These are phyloP conservation scores for Pediacus dermestoides DNA, from an alignment of 2,888 invertebrate genomes.

Conservation along the genomic window DNA sequence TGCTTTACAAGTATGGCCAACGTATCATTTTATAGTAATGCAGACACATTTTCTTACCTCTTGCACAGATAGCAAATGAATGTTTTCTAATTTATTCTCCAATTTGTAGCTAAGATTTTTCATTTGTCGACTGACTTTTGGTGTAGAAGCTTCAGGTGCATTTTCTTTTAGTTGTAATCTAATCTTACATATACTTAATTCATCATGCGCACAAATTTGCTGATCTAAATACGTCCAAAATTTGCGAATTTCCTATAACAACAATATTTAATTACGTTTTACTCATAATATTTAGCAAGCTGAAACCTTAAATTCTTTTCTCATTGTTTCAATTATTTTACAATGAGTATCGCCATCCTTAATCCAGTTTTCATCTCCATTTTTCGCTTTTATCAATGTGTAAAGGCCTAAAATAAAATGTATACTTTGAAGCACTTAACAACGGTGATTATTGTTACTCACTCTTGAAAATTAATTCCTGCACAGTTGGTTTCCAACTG, in stretches of 20 bases:
- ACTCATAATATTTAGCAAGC: constrained; percentile 5
- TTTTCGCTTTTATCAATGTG: constrained; percentile 46
- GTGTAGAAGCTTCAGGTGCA: constrained; percentile 29
- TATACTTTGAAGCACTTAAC: no score
- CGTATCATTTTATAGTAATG: neutral
- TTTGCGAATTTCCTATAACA: constrained; percentile 41
- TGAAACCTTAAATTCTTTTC: constrained; percentile 61
- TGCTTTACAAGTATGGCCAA: no score
- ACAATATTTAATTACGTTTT: constrained; percentile 23
- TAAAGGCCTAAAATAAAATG: no score
- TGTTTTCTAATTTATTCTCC: constrained; percentile 42
- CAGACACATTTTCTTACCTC: constrained; percentile 39
- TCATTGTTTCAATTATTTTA: constrained; percentile 57
- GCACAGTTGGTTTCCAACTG: constrained; percentile 60
- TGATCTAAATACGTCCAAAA: constrained; percentile 47
- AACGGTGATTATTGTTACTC: no score
- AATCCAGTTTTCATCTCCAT: constrained; percentile 38
- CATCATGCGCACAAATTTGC: constrained; percentile 61
- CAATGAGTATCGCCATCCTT: constrained; percentile 55
- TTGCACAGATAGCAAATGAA: constrained; percentile 45
- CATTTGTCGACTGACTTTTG: constrained; percentile 27
- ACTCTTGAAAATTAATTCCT: constrained; percentile 58
- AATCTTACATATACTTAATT: constrained; percentile 68
- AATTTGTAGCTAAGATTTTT: constrained; percentile 43
- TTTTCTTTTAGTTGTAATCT: constrained; percentile 55